Evolutionary conservation across 2,888 invertebrate genomes (phyloP).

Genomic region (Caenorhabditis sp.): DNA sequence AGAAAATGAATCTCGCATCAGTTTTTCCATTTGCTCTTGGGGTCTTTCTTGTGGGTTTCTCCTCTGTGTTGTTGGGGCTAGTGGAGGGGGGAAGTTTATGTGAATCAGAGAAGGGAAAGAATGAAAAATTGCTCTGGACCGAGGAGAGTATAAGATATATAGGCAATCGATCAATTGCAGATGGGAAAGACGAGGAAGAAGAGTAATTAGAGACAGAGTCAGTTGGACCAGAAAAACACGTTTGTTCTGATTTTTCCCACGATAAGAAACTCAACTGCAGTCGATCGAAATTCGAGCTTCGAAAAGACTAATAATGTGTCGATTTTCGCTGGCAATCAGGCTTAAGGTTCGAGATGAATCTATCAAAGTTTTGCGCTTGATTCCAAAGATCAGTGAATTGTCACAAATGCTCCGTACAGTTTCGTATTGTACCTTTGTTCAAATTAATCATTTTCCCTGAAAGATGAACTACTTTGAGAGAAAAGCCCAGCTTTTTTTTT

Average conservation of each 20-base stretch:
- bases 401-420: no score
- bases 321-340: no score
- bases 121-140: slow-evolving; percentile 39
- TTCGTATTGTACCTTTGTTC: no score
- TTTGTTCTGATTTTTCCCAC: background rate
- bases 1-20: slow-evolving; percentile 42
- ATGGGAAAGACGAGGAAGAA: background rate
- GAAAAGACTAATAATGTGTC: no score
- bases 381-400: no score
- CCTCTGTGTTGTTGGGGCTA: slow-evolving; percentile 20
- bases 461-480: no score
- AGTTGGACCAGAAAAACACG: background rate
- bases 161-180: slow-evolving; percentile 18
- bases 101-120: background rate
- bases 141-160: slow-evolving; percentile 13
- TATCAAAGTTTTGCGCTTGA: no score
- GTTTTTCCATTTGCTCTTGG: slow-evolving; percentile 5
- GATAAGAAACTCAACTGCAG: background rate
- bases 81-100: slow-evolving; percentile 1
- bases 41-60: slow-evolving; percentile 25
- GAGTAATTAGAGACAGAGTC: background rate
- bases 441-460: no score
- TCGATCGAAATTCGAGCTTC: no score
- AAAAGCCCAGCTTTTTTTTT: no score
- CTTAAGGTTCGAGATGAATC: no score